Evolutionary conservation across 2,888 invertebrate species (phyloP), one percentile per base, ranked within the genome.

Genomic region (Chirona hameri): DNA sequence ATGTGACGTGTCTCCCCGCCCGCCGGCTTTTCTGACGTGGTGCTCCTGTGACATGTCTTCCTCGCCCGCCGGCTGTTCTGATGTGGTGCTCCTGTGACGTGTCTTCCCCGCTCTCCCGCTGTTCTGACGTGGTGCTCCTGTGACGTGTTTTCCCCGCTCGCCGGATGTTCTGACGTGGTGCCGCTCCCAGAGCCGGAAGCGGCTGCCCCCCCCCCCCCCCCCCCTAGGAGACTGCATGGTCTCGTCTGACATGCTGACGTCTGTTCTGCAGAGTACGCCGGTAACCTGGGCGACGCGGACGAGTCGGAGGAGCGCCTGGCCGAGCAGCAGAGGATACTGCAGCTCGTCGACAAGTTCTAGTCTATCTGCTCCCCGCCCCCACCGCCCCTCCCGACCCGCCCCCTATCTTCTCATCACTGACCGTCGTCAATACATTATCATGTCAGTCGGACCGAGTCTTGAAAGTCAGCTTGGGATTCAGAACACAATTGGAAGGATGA

Each of bases 281-380:
- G 97, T 24, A 98, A 98, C 90, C 91, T 98, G 85, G 98, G 97
- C 0, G 96, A 97, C 87, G 94, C 93, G 48, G 88, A 89, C 82
- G 94, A 95, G 87, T 91, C 92, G 79, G 93, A 94, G 86, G 94
- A 95, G 92, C 91, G 94, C 86, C 94, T 95, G 87, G 93, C 94
- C 86, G 97, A 97, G 87, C 95, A 97, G 87, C 93, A 95, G 86
- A 95, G 96, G 87, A 96, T 98, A 87, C 89, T 97, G 85, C 94
- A 96, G 88, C 91, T 98, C 86, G 94, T 98, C 81, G 97, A 98
- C 89, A 95, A 97, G 89, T 97, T 98, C 90, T 97, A 92, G 91
- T 82, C 82, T 48, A 83, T 85, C 79, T 84, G 83, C 60, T 24
- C 3, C 52, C 7, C 18, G 1, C 52, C 52, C 2, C 65, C 65